phyloP scores from a whole-genome alignment of 2,797 vertebrate genomes.

The Centroberyx gerrardi region DNA sequence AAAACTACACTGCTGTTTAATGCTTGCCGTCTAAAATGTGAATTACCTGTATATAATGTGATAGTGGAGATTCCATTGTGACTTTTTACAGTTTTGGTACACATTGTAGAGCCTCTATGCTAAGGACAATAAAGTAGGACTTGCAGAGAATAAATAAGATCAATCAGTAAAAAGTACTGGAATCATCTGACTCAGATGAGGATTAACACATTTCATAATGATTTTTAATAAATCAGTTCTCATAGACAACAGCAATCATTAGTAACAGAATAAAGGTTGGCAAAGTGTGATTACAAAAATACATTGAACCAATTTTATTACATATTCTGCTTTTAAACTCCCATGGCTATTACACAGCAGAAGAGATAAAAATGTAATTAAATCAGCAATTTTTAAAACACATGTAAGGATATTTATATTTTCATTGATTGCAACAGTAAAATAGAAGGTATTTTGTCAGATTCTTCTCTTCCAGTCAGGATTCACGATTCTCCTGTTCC shows the following conservation, averaged over 20 bases:
- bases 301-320: neutral
- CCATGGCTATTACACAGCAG: neutral
- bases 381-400: constrained; percentile 8
- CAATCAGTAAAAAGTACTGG: too few species aligned
- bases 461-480: constrained; percentile 8
- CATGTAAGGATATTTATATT: constrained; percentile 5
- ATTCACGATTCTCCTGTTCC: constrained; percentile 75
- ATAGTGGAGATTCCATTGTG: too few species aligned
- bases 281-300: constrained; percentile 22
- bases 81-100: too few species aligned
- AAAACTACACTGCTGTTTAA: too few species aligned
- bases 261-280: neutral
- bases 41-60: too few species aligned
- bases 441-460: neutral
- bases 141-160: too few species aligned
- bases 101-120: too few species aligned
- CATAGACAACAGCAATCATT: neutral
- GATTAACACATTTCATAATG: neutral
- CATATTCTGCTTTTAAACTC: neutral
- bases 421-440: too few species aligned
- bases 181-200: too few species aligned
- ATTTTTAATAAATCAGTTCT: constrained; percentile 23
- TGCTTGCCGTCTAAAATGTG: too few species aligned
- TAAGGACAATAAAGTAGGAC: too few species aligned
- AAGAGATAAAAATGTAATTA: neutral